These are phyloP conservation scores for Stramonita haemastoma DNA, from an alignment of 2,888 invertebrate species.

Conservation along the genomic window DNA sequence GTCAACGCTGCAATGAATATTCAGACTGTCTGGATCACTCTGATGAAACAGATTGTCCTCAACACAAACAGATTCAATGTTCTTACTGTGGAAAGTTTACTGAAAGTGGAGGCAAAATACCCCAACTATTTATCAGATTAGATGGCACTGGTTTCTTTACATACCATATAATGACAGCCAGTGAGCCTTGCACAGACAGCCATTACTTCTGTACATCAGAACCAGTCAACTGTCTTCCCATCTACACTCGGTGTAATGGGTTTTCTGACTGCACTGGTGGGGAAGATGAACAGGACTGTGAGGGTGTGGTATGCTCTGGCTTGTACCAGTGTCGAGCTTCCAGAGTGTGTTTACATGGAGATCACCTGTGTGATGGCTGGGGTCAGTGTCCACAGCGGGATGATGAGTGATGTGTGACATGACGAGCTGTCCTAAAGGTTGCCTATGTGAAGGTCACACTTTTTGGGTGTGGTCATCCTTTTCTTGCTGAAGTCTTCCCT, in stretches of 20 bases:
- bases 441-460: background rate
- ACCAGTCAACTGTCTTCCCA: background rate
- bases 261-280: background rate
- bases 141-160: no score
- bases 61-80: background rate
- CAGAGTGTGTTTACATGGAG: background rate
- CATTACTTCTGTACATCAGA: no score
- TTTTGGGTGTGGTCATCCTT: background rate
- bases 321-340: background rate
- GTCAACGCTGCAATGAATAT: background rate
- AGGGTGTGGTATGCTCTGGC: background rate
- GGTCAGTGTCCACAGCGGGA: slow-evolving; percentile 4
- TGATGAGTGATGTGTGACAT: background rate
- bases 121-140: no score
- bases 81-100: background rate
- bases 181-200: no score
- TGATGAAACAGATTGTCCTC: background rate
- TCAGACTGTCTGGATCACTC: slow-evolving; percentile 13
- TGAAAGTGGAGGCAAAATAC: background rate
- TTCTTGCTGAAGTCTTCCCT: background rate
- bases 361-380: slow-evolving; percentile 9
- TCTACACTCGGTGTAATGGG: slow-evolving; percentile 15
- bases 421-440: background rate
- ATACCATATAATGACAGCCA: no score
- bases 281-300: slow-evolving; percentile 6